Conservation (phyloP, 1,140 invertebrate species). For the Oncopeltus fasciatus region DNA sequence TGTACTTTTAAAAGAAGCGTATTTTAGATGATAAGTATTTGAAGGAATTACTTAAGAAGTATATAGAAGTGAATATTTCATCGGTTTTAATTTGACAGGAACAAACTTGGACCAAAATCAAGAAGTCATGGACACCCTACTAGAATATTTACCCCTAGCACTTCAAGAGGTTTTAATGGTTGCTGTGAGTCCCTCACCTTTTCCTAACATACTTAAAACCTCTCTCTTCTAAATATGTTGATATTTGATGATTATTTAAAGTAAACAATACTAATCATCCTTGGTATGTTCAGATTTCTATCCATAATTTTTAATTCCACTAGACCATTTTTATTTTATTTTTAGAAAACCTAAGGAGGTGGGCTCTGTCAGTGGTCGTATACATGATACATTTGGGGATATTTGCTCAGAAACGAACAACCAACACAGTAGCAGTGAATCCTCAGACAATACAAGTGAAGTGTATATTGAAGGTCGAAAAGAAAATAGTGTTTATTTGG, state of each 20-base stretch:
- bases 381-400: neutral
- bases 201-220: neutral
- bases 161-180: conserved; percentile 8
- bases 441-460: neutral
- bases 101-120: neutral
- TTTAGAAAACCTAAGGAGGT: neutral
- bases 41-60: too few relatives aligned
- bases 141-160: conserved; percentile 6
- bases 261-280: neutral
- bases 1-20: too few relatives aligned
- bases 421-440: neutral
- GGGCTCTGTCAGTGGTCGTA: neutral
- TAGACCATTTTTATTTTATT: neutral
- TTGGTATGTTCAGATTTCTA: neutral
- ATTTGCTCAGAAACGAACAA: neutral
- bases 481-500: conserved; percentile 8
- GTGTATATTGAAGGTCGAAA: conserved; percentile 3
- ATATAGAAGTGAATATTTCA: neutral
- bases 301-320: neutral
- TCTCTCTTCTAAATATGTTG: neutral
- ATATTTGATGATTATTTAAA: neutral
- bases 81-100: conserved; percentile 1
- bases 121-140: neutral
- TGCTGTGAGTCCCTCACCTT: conserved; percentile 4
- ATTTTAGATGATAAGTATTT: too few relatives aligned